phyloP scores from a whole-genome alignment of 1,140 invertebrate species.

The Zaprionus vittiger region DNA sequence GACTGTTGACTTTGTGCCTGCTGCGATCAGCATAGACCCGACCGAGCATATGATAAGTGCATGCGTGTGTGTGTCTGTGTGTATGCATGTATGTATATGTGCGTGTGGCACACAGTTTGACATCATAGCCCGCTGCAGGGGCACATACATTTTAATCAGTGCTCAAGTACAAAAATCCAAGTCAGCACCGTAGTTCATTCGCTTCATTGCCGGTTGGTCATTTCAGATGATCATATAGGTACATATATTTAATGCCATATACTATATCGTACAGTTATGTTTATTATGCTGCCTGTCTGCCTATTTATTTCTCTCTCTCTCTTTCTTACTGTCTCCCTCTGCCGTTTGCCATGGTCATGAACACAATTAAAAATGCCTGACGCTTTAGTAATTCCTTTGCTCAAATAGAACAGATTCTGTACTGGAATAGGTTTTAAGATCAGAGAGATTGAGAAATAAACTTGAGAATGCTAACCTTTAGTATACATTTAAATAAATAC shows the following conservation, averaged over 20 bases:
- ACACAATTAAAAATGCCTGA: slow-evolving; percentile 64
- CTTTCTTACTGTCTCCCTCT: slow-evolving; percentile 23
- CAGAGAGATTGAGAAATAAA: not conserved
- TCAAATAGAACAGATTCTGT: not conserved
- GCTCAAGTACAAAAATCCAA: slow-evolving; percentile 71
- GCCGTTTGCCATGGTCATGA: slow-evolving; percentile 68
- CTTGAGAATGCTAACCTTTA: not conserved
- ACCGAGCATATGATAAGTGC: slow-evolving; percentile 25
- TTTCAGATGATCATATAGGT: slow-evolving; percentile 19
- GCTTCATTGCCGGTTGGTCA: slow-evolving; percentile 48
- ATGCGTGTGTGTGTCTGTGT: not conserved
- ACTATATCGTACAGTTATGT: slow-evolving; percentile 62
- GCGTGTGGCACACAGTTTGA: not conserved
- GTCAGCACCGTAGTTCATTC: slow-evolving; percentile 51
- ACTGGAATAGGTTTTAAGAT: not conserved
- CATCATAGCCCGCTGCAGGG: slow-evolving; percentile 37
- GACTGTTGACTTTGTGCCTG: slow-evolving; percentile 34
- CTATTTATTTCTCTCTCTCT: not conserved
- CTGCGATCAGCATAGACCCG: slow-evolving; percentile 4
- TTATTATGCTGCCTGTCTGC: slow-evolving; percentile 57
- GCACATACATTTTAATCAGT: slow-evolving; percentile 75
- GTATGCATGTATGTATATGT: not conserved
- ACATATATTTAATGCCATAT: slow-evolving; percentile 12
- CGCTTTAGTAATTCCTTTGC: slow-evolving; percentile 39
- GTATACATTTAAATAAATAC: not conserved